Evolutionary conservation across 2,888 invertebrate genomes (phyloP).

Genomic region (Cephus sareptanus): DNA sequence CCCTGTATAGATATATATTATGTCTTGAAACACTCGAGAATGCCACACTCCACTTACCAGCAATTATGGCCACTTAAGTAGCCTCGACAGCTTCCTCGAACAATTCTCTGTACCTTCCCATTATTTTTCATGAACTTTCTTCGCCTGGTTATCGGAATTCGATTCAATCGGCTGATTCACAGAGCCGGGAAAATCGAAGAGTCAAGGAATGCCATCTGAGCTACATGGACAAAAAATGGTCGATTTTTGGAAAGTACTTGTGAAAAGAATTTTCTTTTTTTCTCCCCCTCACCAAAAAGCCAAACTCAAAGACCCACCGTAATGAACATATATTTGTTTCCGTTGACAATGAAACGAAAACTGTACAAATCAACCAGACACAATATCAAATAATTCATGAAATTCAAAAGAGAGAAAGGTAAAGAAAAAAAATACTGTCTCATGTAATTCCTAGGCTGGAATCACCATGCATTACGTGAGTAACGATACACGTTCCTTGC

Average conservation of each 20-base stretch:
- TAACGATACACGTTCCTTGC: slow-evolving; percentile 32
- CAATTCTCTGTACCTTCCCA: background rate
- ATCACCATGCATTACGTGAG: slow-evolving; percentile 19
- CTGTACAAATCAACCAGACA: too few species aligned
- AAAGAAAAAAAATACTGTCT: too few species aligned
- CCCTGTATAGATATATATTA: background rate
- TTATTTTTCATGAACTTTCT: background rate
- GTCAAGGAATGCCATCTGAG: background rate
- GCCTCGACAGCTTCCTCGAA: background rate
- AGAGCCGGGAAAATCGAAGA: background rate
- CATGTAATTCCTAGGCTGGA: too few species aligned
- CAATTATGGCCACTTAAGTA: slow-evolving; percentile 24
- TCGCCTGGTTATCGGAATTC: background rate
- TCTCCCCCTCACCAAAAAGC: background rate
- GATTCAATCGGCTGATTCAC: background rate
- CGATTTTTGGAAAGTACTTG: background rate
- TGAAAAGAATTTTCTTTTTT: background rate
- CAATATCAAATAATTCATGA: too few species aligned
- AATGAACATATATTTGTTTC: background rate
- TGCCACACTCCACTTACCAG: slow-evolving; percentile 21
- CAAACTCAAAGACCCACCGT: background rate
- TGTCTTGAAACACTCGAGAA: slow-evolving; percentile 1
- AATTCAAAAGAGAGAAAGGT: too few species aligned
- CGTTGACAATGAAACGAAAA: background rate
- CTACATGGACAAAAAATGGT: background rate